Percentiles rank a stretch among this genome's conserved stretches.
Conservation (phyloP, 2,888 invertebrate genomes). For the Pterostichus madidus region DNA sequence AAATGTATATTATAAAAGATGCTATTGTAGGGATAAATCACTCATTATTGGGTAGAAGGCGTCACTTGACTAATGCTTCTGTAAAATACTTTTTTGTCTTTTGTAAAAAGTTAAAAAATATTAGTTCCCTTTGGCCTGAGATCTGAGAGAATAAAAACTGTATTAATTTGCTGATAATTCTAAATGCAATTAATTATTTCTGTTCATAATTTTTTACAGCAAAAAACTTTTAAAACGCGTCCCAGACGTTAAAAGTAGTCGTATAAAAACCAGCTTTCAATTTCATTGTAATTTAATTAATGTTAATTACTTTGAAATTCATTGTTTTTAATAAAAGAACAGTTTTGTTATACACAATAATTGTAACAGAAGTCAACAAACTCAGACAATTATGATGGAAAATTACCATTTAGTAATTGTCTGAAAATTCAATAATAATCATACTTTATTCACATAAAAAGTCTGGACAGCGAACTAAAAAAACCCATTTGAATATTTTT, state of each 20-base stretch:
- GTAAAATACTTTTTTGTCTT: no score
- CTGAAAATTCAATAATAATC: slow-evolving; percentile 34
- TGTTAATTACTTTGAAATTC: slow-evolving; percentile 42
- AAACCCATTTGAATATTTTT: slow-evolving; percentile 10
- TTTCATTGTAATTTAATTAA: slow-evolving; percentile 42
- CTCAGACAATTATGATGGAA: slow-evolving; percentile 14
- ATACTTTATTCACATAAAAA: slow-evolving; percentile 37
- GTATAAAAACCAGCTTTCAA: slow-evolving; percentile 26
- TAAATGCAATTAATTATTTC: slow-evolving; percentile 30
- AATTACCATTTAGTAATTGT: slow-evolving; percentile 36
- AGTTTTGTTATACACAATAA: slow-evolving; percentile 36
- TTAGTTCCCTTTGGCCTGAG: no score
- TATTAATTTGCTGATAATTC: not conserved
- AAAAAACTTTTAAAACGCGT: slow-evolving; percentile 3
- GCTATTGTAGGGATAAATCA: no score
- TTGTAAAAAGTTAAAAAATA: no score
- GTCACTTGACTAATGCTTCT: no score
- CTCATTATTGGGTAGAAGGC: no score
- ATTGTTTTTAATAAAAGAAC: slow-evolving; percentile 27
- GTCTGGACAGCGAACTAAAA: slow-evolving; percentile 14
- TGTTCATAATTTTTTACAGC: not conserved
- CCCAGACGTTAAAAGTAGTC: slow-evolving; percentile 3
- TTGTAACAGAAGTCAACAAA: slow-evolving; percentile 36
- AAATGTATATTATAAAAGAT: no score
- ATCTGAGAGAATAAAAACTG: no score